Evolutionary conservation across 2,888 invertebrate species (phyloP), one percentile per base, ranked within the genome.

Genomic region (Sepiola atlantica): DNA sequence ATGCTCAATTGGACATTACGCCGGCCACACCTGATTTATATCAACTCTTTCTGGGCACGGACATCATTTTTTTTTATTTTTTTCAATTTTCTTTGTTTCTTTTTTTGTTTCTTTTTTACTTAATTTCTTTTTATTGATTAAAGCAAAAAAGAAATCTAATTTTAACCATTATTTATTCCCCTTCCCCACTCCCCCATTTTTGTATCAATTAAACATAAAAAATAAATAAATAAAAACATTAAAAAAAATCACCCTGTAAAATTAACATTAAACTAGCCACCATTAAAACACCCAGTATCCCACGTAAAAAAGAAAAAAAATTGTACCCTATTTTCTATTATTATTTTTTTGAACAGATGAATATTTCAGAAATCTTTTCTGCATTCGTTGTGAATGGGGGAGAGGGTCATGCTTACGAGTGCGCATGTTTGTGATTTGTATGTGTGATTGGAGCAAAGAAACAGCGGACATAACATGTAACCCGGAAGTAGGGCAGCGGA

Each of bases 21-120:
- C 77, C 32, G 77, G 77, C 16, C 77, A 16, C 18, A n/a, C n/a
- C 6, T 77, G 77, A 77, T 77, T 77, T 14, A n/a, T n/a, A 77
- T n/a, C 77, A 77, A n/a, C 77, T 77, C 77, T 77, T 77, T 77
- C 77, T 77, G 77, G 77, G 32, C 77, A 77, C 77, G 77, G 77
- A 77, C 77, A 77, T n/a, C 77, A 77, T n/a, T 77, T n/a, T 16
- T 32, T 77, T 77, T n/a, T n/a, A 0, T 77, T 32, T 77, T n/a
- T 32, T n/a, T 77, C 4, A 77, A n/a, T 77, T 77, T 32, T 77
- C n/a, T 4, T 32, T 77, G n/a, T 77, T n/a, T 32, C 16, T 61
- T 61, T 61, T 61, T 24, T 61, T 77, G 28, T 77, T n/a, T 12
- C n/a, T 77, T n/a, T 77, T 77, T 1, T n/a, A 77, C 3, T 61